phyloP scores from a whole-genome alignment of 2,113 vertebrate species.

The Silurus glanis region DNA sequence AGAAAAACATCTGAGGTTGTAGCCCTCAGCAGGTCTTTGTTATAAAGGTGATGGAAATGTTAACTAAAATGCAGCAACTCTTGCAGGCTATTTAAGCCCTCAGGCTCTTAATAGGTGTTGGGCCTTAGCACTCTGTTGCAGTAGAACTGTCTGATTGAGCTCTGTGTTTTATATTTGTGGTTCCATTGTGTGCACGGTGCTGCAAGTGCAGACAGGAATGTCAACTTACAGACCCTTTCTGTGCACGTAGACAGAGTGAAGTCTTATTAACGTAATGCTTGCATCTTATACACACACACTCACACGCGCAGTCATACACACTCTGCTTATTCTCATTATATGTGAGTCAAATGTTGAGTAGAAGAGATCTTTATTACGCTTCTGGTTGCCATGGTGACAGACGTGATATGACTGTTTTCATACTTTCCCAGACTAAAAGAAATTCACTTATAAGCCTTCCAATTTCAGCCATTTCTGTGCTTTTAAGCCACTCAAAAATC shows the following conservation, averaged over 20 bases:
- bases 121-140: background rate
- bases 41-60: background rate
- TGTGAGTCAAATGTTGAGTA: slow-evolving; percentile 48
- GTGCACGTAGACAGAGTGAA: background rate
- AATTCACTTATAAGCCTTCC: background rate
- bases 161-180: background rate
- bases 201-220: background rate
- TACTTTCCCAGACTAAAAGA: slow-evolving; percentile 25
- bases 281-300: background rate
- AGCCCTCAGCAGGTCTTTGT: background rate
- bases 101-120: background rate
- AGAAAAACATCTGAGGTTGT: background rate
- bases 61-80: slow-evolving; percentile 1
- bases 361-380: slow-evolving; percentile 56
- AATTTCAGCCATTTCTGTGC: slow-evolving; percentile 12
- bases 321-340: slow-evolving; percentile 40
- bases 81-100: background rate
- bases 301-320: slow-evolving; percentile 39
- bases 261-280: slow-evolving; percentile 7
- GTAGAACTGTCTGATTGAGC: slow-evolving; percentile 1
- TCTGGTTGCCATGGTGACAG: slow-evolving; percentile 66
- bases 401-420: slow-evolving; percentile 65
- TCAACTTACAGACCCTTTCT: background rate
- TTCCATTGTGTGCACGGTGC: background rate
- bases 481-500: background rate